A percentile compares a stretch with the other conserved stretches of the same genome.
Evolutionary conservation across 2,888 invertebrate species (phyloP).

Genomic region (Lutraria lutraria): DNA sequence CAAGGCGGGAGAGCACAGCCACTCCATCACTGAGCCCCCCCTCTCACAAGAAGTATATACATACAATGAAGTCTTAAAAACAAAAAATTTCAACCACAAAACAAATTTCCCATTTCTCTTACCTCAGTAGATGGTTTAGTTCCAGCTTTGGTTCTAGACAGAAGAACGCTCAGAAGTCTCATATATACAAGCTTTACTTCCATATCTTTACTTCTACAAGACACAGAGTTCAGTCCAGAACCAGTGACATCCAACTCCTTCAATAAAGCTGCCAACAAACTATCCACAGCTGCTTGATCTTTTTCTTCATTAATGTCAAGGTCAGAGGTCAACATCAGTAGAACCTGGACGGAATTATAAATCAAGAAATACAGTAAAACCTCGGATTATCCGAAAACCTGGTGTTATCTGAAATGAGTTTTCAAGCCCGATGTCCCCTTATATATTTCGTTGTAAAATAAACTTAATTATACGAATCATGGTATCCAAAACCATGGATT

Average conservation of each 20-base stretch:
- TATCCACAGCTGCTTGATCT: slow-evolving; percentile 93
- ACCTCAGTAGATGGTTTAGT: slow-evolving; percentile 87
- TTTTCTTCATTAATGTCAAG: slow-evolving; percentile 94
- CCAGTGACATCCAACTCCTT: slow-evolving; percentile 84
- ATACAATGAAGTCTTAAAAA: no score
- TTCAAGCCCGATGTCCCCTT: no score
- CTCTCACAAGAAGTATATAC: no score
- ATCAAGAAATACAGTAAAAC: neutral
- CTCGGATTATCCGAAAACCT: no score
- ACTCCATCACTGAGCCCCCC: no score
- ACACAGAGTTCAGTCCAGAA: slow-evolving; percentile 86
- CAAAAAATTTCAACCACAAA: no score
- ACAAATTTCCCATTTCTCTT: slow-evolving; percentile 75
- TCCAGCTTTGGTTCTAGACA: slow-evolving; percentile 84
- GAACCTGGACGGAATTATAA: slow-evolving; percentile 88
- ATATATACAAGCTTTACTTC: slow-evolving; percentile 96
- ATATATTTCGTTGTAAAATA: no score
- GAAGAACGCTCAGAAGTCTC: slow-evolving; percentile 92
- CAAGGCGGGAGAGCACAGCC: no score
- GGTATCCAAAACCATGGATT: no score
- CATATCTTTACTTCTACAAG: slow-evolving; percentile 91
- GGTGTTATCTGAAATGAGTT: no score
- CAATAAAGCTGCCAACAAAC: slow-evolving; percentile 91
- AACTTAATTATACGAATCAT: no score
- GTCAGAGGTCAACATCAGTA: slow-evolving; percentile 95